Percentiles rank a stretch among this genome's conserved stretches.
Conservation (phyloP, 2,113 vertebrate species). For the Scalopus aquaticus region DNA sequence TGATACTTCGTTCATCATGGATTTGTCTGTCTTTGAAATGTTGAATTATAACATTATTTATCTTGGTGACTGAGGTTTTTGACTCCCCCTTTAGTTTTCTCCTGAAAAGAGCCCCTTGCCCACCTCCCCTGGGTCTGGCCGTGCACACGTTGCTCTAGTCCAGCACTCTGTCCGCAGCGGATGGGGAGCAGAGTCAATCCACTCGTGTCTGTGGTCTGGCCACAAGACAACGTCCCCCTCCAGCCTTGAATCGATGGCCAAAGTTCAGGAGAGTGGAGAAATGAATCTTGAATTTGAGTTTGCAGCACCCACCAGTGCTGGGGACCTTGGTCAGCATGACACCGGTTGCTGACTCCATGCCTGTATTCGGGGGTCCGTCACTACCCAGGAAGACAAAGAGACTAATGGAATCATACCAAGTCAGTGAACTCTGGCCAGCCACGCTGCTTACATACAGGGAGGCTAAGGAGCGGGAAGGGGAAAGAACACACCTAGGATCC, state of each 20-base stretch:
- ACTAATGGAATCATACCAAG: not conserved
- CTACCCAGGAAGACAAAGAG: not conserved
- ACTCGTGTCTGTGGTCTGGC: not conserved
- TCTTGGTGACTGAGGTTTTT: not conserved
- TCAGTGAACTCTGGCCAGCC: not conserved
- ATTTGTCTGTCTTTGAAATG: not conserved
- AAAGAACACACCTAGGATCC: not conserved
- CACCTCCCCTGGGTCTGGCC: not conserved
- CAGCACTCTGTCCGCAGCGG: not conserved
- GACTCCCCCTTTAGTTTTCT: not conserved
- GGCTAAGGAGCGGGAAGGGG: not conserved
- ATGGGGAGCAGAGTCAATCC: not conserved
- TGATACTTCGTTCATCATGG: not conserved
- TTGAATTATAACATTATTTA: not conserved
- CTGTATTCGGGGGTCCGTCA: accelerated
- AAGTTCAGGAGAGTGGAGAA: not conserved
- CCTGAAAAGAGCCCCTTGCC: not conserved
- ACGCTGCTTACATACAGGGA: not conserved
- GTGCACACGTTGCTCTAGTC: not conserved
- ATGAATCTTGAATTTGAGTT: not conserved
- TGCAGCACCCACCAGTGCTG: not conserved
- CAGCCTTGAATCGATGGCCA: not conserved
- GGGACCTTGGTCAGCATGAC: not conserved
- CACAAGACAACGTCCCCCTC: not conserved
- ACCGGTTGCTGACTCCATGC: not conserved